phyloP scores from a whole-genome alignment of 2,888 invertebrate species.

The Gandaritis pyraliata region DNA sequence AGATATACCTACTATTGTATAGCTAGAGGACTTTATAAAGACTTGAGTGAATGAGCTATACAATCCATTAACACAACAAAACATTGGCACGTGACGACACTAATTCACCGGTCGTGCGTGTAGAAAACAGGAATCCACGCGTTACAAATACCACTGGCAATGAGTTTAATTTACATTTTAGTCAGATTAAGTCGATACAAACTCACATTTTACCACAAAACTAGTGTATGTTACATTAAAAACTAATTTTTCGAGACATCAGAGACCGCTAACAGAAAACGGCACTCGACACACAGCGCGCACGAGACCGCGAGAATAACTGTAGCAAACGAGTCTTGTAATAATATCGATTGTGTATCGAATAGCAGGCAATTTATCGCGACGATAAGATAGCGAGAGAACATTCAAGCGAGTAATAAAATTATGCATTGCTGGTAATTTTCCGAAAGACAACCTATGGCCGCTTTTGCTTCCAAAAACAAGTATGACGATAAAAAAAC shows the following conservation, averaged over 20 bases:
- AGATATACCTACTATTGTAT: not conserved
- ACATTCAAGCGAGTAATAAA: constrained; percentile 43
- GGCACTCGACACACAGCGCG: constrained; percentile 50
- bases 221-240: constrained; percentile 33
- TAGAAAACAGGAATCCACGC: constrained; percentile 38
- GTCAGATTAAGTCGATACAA: constrained; percentile 15
- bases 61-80: constrained; percentile 44
- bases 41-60: constrained; percentile 32
- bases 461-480: constrained; percentile 22
- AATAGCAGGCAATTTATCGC: constrained; percentile 76
- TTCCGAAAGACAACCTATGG: constrained; percentile 39
- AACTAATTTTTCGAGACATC: constrained; percentile 32
- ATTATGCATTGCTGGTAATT: constrained; percentile 54
- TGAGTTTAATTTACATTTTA: constrained; percentile 37
- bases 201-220: constrained; percentile 25
- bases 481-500: constrained; percentile 37
- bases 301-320: constrained; percentile 71
- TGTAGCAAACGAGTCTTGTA: constrained; percentile 68
- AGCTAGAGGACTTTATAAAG: constrained; percentile 14
- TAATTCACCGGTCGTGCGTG: constrained; percentile 44
- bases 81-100: constrained; percentile 48
- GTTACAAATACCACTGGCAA: constrained; percentile 37
- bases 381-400: constrained; percentile 71
- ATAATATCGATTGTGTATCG: constrained; percentile 77
- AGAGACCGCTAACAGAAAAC: constrained; percentile 30